Evolutionary conservation across 2,888 invertebrate species (phyloP), one percentile per base, ranked within the genome.

Genomic region (Drosophila macrospina): DNA sequence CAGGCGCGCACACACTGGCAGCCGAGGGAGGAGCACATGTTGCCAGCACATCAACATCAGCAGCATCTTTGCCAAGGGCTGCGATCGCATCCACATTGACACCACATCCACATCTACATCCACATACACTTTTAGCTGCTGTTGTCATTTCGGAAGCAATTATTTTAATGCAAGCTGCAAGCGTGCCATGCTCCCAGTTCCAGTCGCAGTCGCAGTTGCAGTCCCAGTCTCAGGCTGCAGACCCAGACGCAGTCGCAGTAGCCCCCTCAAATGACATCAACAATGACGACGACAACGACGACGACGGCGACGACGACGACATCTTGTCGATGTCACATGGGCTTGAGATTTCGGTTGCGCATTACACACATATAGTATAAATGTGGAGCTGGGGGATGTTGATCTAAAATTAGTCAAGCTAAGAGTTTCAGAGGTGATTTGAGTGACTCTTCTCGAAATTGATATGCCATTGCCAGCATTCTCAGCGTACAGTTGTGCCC

Each of bases 141-240:
- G 84, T 78, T 82, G 86, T 88, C 91, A 89, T 90, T 78, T 91
- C 90, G 90, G 90, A 89, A 90, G 89, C 89, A 90, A 90, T 90
- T 90, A 90, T 89, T 90, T 90, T 80, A 78, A 87, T 80, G 83
- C 83, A 78, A 72, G 73, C 80, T 71, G 76, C 77, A 73, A 76
- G 76, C 73, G 70, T 77, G 77, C 74, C 77, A 67, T 61, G 55
- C 55, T 51, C 39, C 48, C 39, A 48, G 47, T 47, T 32, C 44
- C 30, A n/a, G n/a, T n/a, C n/a, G n/a, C n/a, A n/a, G n/a, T n/a
- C n/a, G n/a, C n/a, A n/a, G 20, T 20, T 3, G 20, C 42, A 41
- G 45, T 15, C 13, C 13, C 44, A 48, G 50, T 39, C 45, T 10
- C 42, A 39, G 59, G 30, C 44, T 37, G 57, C 62, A 41, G 66